These are phyloP conservation scores for Sylvilagus floridanus DNA, from an alignment of 2,797 vertebrate genomes.

Conservation along the genomic window DNA sequence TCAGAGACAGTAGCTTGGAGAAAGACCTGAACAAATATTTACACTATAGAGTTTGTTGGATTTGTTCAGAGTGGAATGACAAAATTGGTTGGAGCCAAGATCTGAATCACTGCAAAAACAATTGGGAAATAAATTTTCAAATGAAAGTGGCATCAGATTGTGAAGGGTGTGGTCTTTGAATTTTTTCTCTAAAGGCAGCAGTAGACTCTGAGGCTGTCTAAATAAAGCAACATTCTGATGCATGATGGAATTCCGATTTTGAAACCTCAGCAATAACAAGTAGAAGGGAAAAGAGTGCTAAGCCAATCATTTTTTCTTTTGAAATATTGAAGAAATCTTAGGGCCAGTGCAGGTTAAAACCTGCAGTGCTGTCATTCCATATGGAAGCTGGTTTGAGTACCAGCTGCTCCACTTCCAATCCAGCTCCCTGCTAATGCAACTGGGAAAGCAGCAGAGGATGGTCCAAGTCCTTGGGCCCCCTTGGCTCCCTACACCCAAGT, in stretches of 20 bases:
- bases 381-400: too few relatives aligned
- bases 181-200: background rate
- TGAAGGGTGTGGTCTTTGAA: background rate
- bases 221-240: background rate
- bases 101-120: background rate
- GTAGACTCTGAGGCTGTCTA: background rate
- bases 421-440: too few relatives aligned
- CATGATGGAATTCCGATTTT: background rate
- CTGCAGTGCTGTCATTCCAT: too few relatives aligned
- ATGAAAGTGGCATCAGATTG: background rate
- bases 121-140: slow-evolving; percentile 7
- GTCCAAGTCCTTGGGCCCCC: too few relatives aligned
- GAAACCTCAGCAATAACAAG: background rate
- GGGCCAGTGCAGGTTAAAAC: too few relatives aligned
- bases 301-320: background rate
- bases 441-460: too few relatives aligned
- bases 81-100: background rate
- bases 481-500: too few relatives aligned
- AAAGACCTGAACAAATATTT: background rate
- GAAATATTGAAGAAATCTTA: background rate
- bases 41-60: background rate
- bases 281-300: background rate
- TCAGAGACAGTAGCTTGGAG: background rate
- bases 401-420: too few relatives aligned
- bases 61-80: slow-evolving; percentile 6